Percentiles rank a stretch among this genome's conserved stretches.
Evolutionary conservation across 1,140 invertebrate genomes (phyloP).

Genomic region (Listronotus bonariensis): DNA sequence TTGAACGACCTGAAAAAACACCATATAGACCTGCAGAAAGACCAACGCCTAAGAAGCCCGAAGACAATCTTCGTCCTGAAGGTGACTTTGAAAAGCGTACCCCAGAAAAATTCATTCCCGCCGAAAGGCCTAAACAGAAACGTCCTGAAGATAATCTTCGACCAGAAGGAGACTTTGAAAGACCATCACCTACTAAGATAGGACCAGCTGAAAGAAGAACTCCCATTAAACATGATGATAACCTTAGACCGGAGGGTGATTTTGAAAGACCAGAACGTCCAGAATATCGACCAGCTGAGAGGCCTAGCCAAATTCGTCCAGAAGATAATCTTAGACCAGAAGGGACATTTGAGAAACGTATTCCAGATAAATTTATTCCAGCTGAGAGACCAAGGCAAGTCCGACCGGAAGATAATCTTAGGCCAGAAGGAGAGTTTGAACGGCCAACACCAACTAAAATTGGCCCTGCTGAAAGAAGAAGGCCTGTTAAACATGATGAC

Average conservation of each 20-base stretch:
- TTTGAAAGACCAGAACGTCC: conserved; percentile 55
- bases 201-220: conserved; percentile 60
- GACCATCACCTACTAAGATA: conserved; percentile 56
- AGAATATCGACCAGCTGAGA: conserved; percentile 61
- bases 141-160: conserved; percentile 54
- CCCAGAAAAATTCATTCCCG: conserved; percentile 54
- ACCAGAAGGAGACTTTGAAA: conserved; percentile 58
- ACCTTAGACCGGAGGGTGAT: conserved; percentile 62
- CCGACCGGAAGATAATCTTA: conserved; percentile 61
- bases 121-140: conserved; percentile 52
- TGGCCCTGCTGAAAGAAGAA: conserved; percentile 47
- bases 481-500: conserved; percentile 60
- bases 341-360: conserved; percentile 55
- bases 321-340: conserved; percentile 65
- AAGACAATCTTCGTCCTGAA: conserved; percentile 69
- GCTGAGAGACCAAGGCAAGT: conserved; percentile 62
- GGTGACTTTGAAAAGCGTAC: conserved; percentile 49
- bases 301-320: conserved; percentile 57
- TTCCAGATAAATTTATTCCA: conserved; percentile 44
- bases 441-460: conserved; percentile 48
- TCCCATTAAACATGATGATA: conserved; percentile 62
- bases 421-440: conserved; percentile 63
- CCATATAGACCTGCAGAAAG: conserved; percentile 58
- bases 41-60: conserved; percentile 59
- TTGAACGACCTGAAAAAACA: conserved; percentile 55